A percentile compares a stretch with the other conserved stretches of the same genome.
Evolutionary conservation across 2,113 vertebrate genomes (phyloP).

Genomic region (Carollia perspicillata): DNA sequence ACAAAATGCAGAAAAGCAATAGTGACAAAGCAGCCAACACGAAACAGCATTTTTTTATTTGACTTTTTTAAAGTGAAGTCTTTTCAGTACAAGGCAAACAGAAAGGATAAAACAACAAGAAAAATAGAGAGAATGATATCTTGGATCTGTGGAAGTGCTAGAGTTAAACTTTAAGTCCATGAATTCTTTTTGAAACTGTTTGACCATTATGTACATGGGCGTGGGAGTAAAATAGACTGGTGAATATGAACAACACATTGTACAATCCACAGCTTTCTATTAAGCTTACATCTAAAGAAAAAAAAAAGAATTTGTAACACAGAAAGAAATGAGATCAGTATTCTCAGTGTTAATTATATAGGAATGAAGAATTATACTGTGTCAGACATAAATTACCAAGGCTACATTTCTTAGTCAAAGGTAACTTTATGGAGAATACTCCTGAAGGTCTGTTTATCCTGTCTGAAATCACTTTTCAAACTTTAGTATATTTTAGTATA

Average conservation of each 20-base stretch:
- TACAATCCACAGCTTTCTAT: neutral
- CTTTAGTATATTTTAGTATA: neutral
- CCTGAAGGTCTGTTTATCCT: neutral
- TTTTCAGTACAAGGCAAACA: neutral
- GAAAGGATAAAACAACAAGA: neutral
- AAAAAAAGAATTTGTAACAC: neutral
- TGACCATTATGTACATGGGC: neutral
- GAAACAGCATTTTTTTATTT: neutral
- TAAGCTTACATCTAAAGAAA: neutral
- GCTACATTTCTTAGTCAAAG: neutral
- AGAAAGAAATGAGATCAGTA: neutral
- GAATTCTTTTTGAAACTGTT: constrained; percentile 9
- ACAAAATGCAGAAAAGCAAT: neutral
- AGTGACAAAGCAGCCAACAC: neutral
- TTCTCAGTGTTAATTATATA: constrained; percentile 15
- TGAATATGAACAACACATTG: constrained; percentile 6
- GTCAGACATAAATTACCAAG: neutral
- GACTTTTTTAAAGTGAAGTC: neutral
- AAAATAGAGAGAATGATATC: neutral
- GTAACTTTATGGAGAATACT: neutral
- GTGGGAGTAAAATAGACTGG: neutral
- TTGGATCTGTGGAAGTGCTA: neutral
- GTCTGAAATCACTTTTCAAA: neutral
- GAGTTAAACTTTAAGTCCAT: constrained; percentile 28
- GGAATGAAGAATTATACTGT: neutral